Base-by-base conservation (phyloP, 2,113 vertebrate genomes). In the Oxyura jamaicensis region DNA sequence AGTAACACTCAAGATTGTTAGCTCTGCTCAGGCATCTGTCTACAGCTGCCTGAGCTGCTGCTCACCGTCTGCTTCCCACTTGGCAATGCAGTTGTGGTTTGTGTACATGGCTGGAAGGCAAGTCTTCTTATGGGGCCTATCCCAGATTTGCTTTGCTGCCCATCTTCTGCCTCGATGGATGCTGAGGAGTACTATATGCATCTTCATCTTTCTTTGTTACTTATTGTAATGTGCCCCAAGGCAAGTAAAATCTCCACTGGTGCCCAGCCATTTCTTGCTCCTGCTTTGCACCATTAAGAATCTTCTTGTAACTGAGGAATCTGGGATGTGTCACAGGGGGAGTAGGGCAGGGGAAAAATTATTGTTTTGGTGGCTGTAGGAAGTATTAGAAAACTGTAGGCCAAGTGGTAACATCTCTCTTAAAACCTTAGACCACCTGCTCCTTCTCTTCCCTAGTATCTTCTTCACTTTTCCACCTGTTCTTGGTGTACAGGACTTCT, bases 221-320 rank as follows among this genome's bases (percentile, higher is more conserved):
- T 86, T 36, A 8, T 23, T 1, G 2, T 63, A 59, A 68, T n/a
- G 14, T 39, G 41, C 0, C 6, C 4, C 26, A 33, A 1, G 2
- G 41, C 18, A 53, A 91, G 18, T 20, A 83, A 80, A 83, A 53
- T 7, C 21, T 69, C 26, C n/a, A n/a, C 59, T 6, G 15, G 26
- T 19, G 44, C 23, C 10, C 35, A 44, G 6, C 1, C 15, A 15
- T 4, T 50, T 74, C 55, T 48, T 21, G 17, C 29, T 75, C 67
- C 63, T 58, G 55, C 39, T 81, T 67, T 59, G 26, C 26, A 66
- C 53, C 1, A 0, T 68, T 60, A 29, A 53, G 72, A 53, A 85
- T 20, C 28, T 11, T 3, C 29, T 73, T 65, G 1, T 56, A 60
- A 23, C 14, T 52, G 41, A 56, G n/a, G 22, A 44, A 33, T 14